Conservation (phyloP, 2,888 invertebrate genomes). For the Tethea ocularis region DNA sequence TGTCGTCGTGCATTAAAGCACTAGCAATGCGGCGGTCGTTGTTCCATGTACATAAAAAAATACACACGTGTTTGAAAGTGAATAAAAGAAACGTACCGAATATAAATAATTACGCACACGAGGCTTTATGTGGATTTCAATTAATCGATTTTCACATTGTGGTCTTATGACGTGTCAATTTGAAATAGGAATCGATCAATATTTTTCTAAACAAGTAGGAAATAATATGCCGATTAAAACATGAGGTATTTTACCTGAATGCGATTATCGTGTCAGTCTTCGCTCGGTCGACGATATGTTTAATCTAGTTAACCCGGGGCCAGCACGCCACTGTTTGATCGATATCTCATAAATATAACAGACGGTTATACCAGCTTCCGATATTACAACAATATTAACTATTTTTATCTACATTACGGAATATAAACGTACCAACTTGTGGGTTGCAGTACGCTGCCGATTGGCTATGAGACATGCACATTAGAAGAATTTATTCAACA, state of each 20-base stretch:
- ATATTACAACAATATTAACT: neutral
- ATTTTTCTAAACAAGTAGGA: neutral
- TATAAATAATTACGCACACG: conserved; percentile 11
- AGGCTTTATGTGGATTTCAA: neutral
- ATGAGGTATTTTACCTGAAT: conserved; percentile 16
- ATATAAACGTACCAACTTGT: neutral
- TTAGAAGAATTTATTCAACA: neutral
- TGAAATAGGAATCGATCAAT: conserved; percentile 4
- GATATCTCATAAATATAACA: conserved; percentile 39
- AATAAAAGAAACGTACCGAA: conserved; percentile 9
- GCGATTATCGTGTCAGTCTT: conserved; percentile 66
- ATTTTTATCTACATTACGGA: neutral
- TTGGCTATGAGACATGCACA: neutral
- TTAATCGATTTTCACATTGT: conserved; percentile 18
- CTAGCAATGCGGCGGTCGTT: neutral
- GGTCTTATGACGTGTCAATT: conserved; percentile 24
- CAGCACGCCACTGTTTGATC: conserved; percentile 70
- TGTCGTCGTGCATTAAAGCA: neutral
- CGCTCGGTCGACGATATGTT: conserved; percentile 47
- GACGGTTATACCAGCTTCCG: neutral
- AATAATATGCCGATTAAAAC: conserved; percentile 19
- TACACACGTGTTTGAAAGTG: neutral
- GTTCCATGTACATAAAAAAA: neutral
- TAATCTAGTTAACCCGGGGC: conserved; percentile 51
- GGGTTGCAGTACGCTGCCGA: neutral